A percentile compares a stretch with the other conserved stretches of the same genome.
phyloP scores from a whole-genome alignment of 2,113 vertebrate species.

The Podilymbus podiceps region DNA sequence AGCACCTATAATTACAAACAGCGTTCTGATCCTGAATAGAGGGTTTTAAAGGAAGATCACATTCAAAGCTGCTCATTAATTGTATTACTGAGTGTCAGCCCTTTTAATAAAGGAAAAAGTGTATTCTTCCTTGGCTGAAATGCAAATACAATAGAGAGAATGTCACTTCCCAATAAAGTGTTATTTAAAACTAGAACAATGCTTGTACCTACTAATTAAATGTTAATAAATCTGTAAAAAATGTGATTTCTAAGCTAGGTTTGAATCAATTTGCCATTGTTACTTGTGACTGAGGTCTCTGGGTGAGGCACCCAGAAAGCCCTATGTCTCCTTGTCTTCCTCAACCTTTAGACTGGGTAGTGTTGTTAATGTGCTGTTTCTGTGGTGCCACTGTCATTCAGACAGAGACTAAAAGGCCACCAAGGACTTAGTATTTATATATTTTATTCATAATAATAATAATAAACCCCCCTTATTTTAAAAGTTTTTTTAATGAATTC shows the following conservation, averaged over 20 bases:
- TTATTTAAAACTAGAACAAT: background rate
- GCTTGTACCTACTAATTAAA: background rate
- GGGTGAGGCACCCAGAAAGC: background rate
- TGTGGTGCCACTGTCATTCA: background rate
- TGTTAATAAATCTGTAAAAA: background rate
- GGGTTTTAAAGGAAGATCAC: background rate
- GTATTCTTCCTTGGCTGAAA: background rate
- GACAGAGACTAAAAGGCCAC: background rate
- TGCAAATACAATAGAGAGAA: background rate
- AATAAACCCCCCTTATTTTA: background rate
- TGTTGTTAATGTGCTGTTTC: background rate
- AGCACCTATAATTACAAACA: constrained; percentile 1
- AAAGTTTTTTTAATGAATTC: background rate
- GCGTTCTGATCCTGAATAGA: background rate
- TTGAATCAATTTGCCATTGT: background rate
- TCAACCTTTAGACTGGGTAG: background rate
- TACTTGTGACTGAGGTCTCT: background rate
- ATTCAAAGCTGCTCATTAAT: constrained; percentile 28
- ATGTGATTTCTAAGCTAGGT: background rate
- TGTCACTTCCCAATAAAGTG: background rate
- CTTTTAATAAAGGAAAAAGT: background rate
- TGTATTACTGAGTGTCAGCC: background rate
- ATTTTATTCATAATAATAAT: background rate
- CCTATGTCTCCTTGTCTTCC: background rate
- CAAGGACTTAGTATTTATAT: background rate